Conservation (phyloP, 2,113 vertebrate species). For the Cavia porcellus region DNA sequence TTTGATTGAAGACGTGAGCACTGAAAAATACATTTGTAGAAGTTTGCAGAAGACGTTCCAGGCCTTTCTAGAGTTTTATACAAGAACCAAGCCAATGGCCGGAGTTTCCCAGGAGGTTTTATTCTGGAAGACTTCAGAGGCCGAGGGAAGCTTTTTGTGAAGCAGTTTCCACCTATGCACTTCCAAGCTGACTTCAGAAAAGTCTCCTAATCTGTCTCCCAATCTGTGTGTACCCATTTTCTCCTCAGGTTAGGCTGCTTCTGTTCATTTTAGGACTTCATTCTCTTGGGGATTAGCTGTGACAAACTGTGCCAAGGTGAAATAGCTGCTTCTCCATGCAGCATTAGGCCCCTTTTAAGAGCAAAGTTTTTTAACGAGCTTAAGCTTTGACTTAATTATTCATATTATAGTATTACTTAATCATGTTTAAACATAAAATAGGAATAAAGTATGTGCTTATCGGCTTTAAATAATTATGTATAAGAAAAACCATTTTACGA, state of each 20-base stretch:
- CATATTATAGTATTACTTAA: conserved; percentile 75
- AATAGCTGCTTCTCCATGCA: background rate
- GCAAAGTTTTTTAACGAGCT: conserved; percentile 60
- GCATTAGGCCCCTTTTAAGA: background rate
- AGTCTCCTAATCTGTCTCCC: background rate
- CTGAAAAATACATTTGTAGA: background rate
- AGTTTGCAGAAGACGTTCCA: conserved; percentile 9
- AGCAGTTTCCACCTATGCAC: background rate
- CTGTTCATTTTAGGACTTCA: conserved; percentile 22
- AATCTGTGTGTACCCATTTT: background rate
- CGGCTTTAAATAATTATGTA: conserved; percentile 54
- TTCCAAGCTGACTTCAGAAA: conserved; percentile 58
- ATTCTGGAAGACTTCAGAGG: conserved; percentile 51
- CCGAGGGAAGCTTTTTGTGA: conserved; percentile 11
- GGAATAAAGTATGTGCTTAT: conserved; percentile 63
- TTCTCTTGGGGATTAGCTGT: conserved; percentile 57
- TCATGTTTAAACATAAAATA: conserved; percentile 69
- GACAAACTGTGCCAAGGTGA: conserved; percentile 8
- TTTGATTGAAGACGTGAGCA: background rate
- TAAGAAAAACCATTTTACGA: conserved; percentile 71
- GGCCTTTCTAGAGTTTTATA: background rate
- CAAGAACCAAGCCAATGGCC: background rate
- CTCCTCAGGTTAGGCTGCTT: conserved; percentile 2
- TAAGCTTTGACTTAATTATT: conserved; percentile 73
- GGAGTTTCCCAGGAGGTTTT: conserved; percentile 28